These are phyloP conservation scores for Cephalopholis sonnerati DNA, from an alignment of 2,113 vertebrate species.

Conservation along the genomic window DNA sequence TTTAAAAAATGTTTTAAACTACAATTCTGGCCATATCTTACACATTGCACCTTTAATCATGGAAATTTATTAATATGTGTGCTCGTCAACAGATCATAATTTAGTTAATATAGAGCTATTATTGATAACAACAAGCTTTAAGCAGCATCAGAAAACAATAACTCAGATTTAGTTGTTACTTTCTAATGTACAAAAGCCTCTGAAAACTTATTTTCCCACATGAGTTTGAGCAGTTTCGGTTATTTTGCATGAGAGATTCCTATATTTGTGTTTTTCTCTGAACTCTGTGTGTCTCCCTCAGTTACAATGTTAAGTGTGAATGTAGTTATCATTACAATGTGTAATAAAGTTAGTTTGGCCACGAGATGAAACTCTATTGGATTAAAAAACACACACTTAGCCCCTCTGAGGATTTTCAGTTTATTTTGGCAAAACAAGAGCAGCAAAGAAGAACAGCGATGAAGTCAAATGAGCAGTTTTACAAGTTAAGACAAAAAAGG, in stretches of 20 bases:
- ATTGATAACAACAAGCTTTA: not conserved
- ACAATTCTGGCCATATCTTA: too few species aligned
- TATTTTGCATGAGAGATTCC: not conserved
- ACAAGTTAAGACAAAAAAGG: conserved; percentile 61
- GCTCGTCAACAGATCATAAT: too few species aligned
- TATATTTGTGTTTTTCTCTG: conserved; percentile 2
- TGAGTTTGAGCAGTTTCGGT: not conserved
- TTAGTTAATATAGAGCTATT: not conserved
- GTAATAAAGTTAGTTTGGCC: conserved; percentile 65
- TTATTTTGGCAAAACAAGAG: conserved; percentile 73
- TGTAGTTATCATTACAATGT: conserved; percentile 41
- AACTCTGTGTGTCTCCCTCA: not conserved
- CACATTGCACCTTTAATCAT: too few species aligned
- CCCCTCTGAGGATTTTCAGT: conserved; percentile 74
- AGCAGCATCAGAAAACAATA: not conserved
- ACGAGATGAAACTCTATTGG: conserved; percentile 64
- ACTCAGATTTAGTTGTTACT: not conserved
- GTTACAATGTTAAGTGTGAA: conserved; percentile 44
- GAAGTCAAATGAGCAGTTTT: conserved; percentile 75
- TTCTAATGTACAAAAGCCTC: not conserved
- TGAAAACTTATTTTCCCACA: not conserved
- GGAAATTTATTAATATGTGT: too few species aligned
- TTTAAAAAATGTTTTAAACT: too few species aligned
- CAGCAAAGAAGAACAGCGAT: conserved; percentile 71
- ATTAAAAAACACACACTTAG: conserved; percentile 62